Evolutionary conservation across 2,113 vertebrate species (phyloP), one percentile per base, ranked within the genome.

Genomic region (Cryptotis parvus): DNA sequence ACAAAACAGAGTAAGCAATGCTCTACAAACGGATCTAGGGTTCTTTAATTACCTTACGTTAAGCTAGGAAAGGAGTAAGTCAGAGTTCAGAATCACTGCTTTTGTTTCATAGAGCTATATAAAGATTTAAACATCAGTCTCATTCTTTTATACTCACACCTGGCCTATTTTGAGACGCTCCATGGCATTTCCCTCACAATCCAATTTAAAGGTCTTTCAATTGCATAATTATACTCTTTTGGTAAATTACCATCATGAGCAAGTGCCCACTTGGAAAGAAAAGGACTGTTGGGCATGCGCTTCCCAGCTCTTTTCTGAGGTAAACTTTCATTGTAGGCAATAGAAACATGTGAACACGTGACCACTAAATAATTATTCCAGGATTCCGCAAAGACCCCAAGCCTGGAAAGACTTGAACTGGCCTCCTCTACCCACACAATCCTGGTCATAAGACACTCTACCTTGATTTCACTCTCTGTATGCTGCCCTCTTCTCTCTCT

Each of bases 171-270:
- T 90, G 88, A 95, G 93, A 69, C 0, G 1, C 43, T 91, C 79
- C 35, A 39, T 0, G 1, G 73, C 45, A 81, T 85, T 89, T 95
- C 29, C 69, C 76, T 95, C 79, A 86, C 69, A 68, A 79, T 81
- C 73, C 69, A 85, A 93, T 88, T 92, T 92, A 86, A 89, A 95
- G 41, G 74, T 41, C 96, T 92, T 91, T 83, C 93, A 86, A 65
- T 58, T 69, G 68, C 91, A 80, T 96, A 94, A 96, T 91, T 95
- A 91, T 10, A 76, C 35, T 80, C 75, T 90, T 87, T 92, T 52
- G 75, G 72, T 91, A 90, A 96, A 92, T 91, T 89, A 76, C 55
- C 85, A 63, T 83, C 91, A 80, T 74, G 63, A 93, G 73, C 75
- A 84, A 95, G 91, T 76, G 70, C 75, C 73, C 45, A 41, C 1